Conservation (phyloP, 2,797 vertebrate species). For the Eurystomus glaucurus region DNA sequence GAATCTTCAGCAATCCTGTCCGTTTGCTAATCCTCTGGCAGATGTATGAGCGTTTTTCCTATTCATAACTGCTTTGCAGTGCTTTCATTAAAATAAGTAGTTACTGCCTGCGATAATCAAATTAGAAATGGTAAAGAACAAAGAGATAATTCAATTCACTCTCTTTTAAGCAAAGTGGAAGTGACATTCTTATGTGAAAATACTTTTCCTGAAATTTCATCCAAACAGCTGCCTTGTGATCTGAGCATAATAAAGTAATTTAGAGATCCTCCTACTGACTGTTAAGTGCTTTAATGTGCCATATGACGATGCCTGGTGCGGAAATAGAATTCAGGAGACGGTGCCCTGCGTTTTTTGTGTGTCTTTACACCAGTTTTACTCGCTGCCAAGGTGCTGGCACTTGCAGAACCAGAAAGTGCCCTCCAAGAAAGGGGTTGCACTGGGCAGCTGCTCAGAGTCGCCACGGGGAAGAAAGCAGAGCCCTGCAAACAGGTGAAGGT, state of each 20-base stretch:
- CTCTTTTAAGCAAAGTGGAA: neutral
- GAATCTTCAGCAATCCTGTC: neutral
- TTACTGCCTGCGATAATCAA: neutral
- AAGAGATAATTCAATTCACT: neutral
- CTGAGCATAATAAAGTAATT: neutral
- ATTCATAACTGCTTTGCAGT: neutral
- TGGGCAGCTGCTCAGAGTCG: neutral
- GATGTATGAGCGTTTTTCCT: neutral
- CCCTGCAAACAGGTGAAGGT: neutral
- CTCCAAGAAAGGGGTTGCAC: neutral
- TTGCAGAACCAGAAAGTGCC: neutral
- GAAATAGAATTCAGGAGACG: neutral
- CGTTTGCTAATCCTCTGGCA: neutral
- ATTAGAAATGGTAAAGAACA: constrained; percentile 16
- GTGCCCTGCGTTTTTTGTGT: neutral
- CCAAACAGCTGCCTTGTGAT: neutral
- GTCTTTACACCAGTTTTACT: accelerated
- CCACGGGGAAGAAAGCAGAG: neutral
- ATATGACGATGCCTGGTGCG: neutral
- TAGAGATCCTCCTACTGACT: neutral
- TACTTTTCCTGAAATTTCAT: neutral
- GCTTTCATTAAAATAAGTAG: constrained; percentile 20
- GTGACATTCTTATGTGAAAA: neutral
- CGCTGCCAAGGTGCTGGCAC: neutral
- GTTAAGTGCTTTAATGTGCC: neutral